These are phyloP conservation scores for Crotalus horridus DNA, from an alignment of 2,113 vertebrate species.

Conservation along the genomic window DNA sequence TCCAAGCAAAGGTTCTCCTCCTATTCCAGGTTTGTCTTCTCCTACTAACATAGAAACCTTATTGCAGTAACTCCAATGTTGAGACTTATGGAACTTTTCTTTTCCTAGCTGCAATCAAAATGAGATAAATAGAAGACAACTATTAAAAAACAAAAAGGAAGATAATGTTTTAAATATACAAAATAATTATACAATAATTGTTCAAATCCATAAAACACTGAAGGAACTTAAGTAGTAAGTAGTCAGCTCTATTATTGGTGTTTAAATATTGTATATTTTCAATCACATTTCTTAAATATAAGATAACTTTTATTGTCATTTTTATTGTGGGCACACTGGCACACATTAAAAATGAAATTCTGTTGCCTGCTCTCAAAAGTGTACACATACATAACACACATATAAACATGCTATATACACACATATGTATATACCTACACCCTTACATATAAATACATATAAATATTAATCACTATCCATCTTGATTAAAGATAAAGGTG, in stretches of 20 bases:
- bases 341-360: no score
- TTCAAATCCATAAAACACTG: background rate
- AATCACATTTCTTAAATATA: background rate
- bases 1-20: constrained; percentile 72
- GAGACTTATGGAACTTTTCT: constrained; percentile 87
- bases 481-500: background rate
- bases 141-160: background rate
- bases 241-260: background rate
- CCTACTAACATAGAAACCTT: constrained; percentile 74
- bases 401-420: no score
- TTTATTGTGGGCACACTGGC: no score
- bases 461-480: no score
- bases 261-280: background rate
- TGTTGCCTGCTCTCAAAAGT: no score
- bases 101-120: constrained; percentile 71
- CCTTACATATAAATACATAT: no score
- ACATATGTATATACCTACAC: no score
- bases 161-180: background rate
- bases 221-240: background rate
- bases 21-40: constrained; percentile 80
- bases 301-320: no score
- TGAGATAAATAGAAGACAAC: constrained; percentile 20
- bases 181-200: rapidly evolving
- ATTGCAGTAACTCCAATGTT: constrained; percentile 79
- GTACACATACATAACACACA: no score